Base-by-base conservation (phyloP, 2,888 invertebrate genomes). In the Tachina grossa region DNA sequence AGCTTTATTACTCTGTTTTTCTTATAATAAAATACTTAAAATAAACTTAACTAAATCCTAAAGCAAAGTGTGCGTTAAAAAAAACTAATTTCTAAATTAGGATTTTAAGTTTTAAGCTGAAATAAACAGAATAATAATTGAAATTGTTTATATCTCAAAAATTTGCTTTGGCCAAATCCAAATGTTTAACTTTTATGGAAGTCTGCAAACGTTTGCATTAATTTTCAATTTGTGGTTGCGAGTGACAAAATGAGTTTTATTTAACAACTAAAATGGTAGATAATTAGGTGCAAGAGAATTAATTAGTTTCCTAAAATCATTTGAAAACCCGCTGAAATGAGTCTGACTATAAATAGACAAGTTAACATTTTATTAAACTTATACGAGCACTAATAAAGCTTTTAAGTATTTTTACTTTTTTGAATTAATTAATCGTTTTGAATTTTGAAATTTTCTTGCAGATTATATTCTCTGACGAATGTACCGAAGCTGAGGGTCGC, bases 401-500 rank as follows among this genome's bases (percentile, higher is more conserved):
- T 57, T 61, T 4, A 68, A 57, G 1, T n/a, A n/a, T 41, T 47
- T 66, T 45, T 41, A 51, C 22, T 10, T 10, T 41, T 10, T 10
- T 41, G 1, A 9, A 51, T 68, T 19, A 61, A 51, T 53, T 22
- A 1, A 14, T 1, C 2, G 16, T 11, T 61, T 41, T 31, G 9
- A 41, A 22, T 55, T 59, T 47, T 57, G 6, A 43, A 43, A 14
- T 43, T 61, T 22, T 2, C 39, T 82, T 87, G 8, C 94, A 98
- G 97, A 98, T 99, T 86, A 99, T 99, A 90, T 95, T 99, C 88
- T 98, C 99, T 1, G 99, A 99, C 93, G 99, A 99, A 93, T 99
- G 99, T 93, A 99, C 99, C 10, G 99, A 99, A 93, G 99, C 99
- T 0, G 99, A 99, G 91, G 99, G 99, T 0, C 94, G 98, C 86